phyloP scores from a whole-genome alignment of 2,888 invertebrate genomes.

The Pyrrhia umbra region DNA sequence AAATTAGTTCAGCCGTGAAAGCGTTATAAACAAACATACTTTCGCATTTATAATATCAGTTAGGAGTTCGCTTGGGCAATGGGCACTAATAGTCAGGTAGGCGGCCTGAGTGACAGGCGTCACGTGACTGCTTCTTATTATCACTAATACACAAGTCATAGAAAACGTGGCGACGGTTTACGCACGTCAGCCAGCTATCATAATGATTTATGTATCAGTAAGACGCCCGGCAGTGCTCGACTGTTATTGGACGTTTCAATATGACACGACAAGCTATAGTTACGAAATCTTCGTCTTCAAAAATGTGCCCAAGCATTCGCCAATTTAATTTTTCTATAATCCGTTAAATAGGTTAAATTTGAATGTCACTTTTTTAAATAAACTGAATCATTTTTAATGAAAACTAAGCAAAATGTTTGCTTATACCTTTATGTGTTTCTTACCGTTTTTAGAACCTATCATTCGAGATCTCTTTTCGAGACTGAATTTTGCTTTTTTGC shows the following conservation, averaged over 20 bases:
- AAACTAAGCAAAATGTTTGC: too few species aligned
- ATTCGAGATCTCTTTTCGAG: too few species aligned
- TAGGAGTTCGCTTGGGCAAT: background rate
- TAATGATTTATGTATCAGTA: conserved; percentile 33
- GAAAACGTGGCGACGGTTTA: conserved; percentile 37
- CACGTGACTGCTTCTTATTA: conserved; percentile 41
- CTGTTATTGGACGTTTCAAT: conserved; percentile 22
- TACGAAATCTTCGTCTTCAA: conserved; percentile 6
- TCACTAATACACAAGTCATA: conserved; percentile 27
- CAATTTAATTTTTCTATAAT: too few species aligned
- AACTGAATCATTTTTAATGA: too few species aligned
- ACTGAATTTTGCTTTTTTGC: too few species aligned
- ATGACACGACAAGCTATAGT: conserved; percentile 10
- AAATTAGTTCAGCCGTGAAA: too few species aligned
- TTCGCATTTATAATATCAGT: too few species aligned
- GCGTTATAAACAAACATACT: too few species aligned
- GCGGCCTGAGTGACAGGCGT: conserved; percentile 4
- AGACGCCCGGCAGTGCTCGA: conserved; percentile 1
- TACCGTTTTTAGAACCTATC: too few species aligned
- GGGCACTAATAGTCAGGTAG: background rate
- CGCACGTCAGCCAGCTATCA: conserved; percentile 34
- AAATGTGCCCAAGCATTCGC: background rate
- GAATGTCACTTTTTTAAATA: too few species aligned
- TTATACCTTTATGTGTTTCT: too few species aligned
- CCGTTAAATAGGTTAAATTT: too few species aligned